Evolutionary conservation across 2,797 vertebrate genomes (phyloP), one percentile per base, ranked within the genome.

Genomic region (Cygnus olor): DNA sequence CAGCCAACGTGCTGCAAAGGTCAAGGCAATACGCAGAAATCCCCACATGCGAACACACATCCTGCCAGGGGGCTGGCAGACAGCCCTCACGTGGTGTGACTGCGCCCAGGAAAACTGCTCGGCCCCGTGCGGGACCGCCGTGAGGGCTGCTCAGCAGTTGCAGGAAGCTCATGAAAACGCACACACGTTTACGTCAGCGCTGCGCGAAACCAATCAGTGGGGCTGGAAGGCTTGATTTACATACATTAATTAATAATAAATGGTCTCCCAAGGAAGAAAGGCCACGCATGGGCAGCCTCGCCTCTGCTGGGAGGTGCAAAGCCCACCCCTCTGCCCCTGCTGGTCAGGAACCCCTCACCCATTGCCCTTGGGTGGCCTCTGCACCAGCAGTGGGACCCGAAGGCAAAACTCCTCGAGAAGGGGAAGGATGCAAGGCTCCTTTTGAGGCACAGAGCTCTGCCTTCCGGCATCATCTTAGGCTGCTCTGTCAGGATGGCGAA

Each of bases 1-100:
- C 80, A 89, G 77, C 13, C n/a, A 60, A 45, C 4, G 71, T 85
- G 78, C 90, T 92, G 88, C 93, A 96, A 63, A 96, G 90, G 91
- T 83, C 94, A 90, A 13, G 54, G 74, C 90, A 88, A 84, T 85
- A 60, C 38, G 42, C 88, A 94, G 88, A 94, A 93, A 89, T 83
- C 53, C 74, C 86, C 86, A 72, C 5, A 36, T 5, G 84, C 93
- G 94, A 92, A 95, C 72, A 92, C 51, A 38, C 8, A 22, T 24
- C 72, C 72, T 83, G 84, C 69, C 83, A 86, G 74, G 22, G 49
- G 38, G 11, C 25, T 25, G 69, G 80, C 82, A 92, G 32, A 72
- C 36, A 84, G 76, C 32, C 68, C 77, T 36, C 71, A 51, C 2
- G 1, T 45, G 44, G n/a, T 28, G 64, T 3, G 1, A 20, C n/a